phyloP scores from a whole-genome alignment of 1,140 invertebrate species.

The Berghia stephanieae region DNA sequence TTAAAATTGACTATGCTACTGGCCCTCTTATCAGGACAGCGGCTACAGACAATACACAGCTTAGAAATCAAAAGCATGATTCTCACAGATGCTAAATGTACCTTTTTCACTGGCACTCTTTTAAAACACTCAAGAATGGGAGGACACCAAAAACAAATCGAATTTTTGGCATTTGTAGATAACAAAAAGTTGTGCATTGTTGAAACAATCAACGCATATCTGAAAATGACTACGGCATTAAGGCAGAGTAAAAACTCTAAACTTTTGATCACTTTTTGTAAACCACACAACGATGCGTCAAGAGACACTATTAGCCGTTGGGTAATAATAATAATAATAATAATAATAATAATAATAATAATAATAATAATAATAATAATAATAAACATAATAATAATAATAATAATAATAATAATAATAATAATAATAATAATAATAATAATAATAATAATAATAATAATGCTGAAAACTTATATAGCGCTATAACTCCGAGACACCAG shows the following conservation, averaged over 20 bases:
- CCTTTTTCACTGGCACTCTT: background rate
- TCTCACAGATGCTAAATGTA: background rate
- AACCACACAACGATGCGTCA: background rate
- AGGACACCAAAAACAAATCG: too few species aligned
- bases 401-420: too few species aligned
- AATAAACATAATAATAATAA: too few species aligned
- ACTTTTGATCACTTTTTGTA: background rate
- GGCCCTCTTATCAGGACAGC: conserved; percentile 31
- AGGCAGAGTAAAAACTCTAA: background rate
- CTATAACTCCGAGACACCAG: too few species aligned
- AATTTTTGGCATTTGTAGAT: background rate
- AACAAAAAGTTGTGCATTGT: background rate
- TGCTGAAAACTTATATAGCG: too few species aligned
- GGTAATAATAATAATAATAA: too few species aligned
- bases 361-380: too few species aligned
- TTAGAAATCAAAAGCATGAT: background rate
- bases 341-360: too few species aligned
- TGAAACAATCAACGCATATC: background rate
- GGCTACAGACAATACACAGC: conserved; percentile 29
- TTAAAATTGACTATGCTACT: conserved; percentile 29
- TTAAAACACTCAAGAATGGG: background rate
- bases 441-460: too few species aligned
- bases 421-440: too few species aligned
- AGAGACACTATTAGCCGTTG: background rate
- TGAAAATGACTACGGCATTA: background rate